Base-by-base conservation (phyloP, 2,888 invertebrate genomes). In the Dugesia japonica region DNA sequence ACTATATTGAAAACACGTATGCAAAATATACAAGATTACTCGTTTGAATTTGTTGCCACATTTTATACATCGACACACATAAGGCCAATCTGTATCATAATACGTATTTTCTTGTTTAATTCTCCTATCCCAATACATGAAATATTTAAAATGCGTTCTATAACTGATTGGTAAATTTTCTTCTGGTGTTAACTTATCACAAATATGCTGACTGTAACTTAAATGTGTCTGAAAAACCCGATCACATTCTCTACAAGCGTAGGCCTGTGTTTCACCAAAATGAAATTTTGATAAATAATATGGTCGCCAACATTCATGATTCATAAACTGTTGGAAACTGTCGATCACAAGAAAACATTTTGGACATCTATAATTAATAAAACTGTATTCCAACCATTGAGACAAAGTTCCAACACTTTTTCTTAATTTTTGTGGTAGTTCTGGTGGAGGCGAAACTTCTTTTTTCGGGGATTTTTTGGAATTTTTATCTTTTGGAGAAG, bases 381-480 rank as follows among this genome's bases (percentile, higher is more conserved):
- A 72, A 7, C n/a, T 28, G n/a, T 28, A 72, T 28, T 27, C 28
- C n/a, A 28, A n/a, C 27, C 27, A 72, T 4, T 1, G 13, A 28
- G 1, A 7, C n/a, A 27, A 72, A n/a, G 72, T 72, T 28, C 28
- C 28, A 4, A 27, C 4, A 27, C 27, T 27, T 23, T 72, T 72
- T 28, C 28, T 23, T 7, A 72, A 4, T 72, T 72, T 27, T 27
- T 72, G 27, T 7, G 72, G 72, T 9, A 72, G n/a, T 72, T 72
- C 72, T n/a, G 56, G 56, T 13, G 72, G 72, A 4, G 4, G 15
- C 23, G 4, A 7, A 4, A 7, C 72, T 7, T 72, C 28, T n/a
- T 27, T 72, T 28, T 72, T 72, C 26, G 72, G 72, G n/a, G 72
- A 72, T 28, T 72, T 72, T 23, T 56, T 56, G 23, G 56, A 56